Evolutionary conservation across 2,888 invertebrate species (phyloP).

Genomic region (Drosophila rubida): DNA sequence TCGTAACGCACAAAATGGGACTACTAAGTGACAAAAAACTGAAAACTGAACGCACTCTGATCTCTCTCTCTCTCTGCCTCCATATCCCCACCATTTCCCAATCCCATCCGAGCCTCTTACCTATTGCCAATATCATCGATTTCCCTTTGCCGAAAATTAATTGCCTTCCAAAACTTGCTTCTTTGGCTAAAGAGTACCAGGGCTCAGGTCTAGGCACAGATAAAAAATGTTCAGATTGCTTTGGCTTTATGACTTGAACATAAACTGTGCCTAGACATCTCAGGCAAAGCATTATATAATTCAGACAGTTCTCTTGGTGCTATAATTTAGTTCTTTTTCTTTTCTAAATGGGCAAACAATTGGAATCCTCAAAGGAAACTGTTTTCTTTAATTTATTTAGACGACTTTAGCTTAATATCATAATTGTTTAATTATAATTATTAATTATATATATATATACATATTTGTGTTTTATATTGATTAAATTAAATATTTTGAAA

Average conservation of each 20-base stretch:
- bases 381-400: too few relatives aligned
- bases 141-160: conserved; percentile 9
- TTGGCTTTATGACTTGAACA: conserved; percentile 23
- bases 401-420: too few relatives aligned
- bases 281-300: conserved; percentile 26
- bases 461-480: too few relatives aligned
- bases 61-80: not conserved
- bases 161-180: conserved; percentile 5
- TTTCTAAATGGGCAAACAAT: too few relatives aligned
- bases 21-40: conserved; percentile 50
- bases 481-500: too few relatives aligned
- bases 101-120: not conserved
- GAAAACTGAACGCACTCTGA: conserved; percentile 37
- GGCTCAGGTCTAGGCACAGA: conserved; percentile 1
- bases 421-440: too few relatives aligned
- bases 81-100: not conserved
- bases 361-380: too few relatives aligned
- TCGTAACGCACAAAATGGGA: conserved; percentile 58
- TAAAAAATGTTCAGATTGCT: conserved; percentile 20
- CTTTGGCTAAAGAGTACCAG: conserved; percentile 5
- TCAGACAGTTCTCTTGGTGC: too few relatives aligned
- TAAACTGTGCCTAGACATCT: conserved; percentile 21
- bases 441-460: too few relatives aligned
- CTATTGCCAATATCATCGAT: not conserved
- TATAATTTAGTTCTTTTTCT: too few relatives aligned